phyloP scores from a whole-genome alignment of 2,797 vertebrate genomes.

The Silurus lanzhouensis region DNA sequence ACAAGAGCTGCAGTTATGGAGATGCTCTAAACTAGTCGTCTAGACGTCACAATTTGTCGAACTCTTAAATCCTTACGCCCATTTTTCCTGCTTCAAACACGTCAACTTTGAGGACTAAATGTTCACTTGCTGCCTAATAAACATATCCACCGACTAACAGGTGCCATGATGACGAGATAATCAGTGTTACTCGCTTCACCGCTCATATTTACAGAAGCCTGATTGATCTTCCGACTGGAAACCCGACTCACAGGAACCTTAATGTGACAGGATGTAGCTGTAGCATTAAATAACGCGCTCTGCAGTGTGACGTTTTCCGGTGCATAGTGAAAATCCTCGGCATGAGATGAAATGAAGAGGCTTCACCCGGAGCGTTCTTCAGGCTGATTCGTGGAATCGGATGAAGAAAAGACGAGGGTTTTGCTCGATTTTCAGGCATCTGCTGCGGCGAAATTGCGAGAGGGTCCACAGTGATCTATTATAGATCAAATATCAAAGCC shows the following conservation, averaged over 20 bases:
- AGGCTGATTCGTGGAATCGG: neutral
- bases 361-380: neutral
- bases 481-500: conserved; percentile 43
- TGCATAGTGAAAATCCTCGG: neutral
- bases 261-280: conserved; percentile 9
- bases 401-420: neutral
- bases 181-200: too few relatives aligned
- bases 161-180: too few relatives aligned
- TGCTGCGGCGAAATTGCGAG: neutral
- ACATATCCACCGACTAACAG: too few relatives aligned
- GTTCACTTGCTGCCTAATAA: too few relatives aligned
- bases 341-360: neutral
- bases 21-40: too few relatives aligned
- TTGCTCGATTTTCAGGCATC: neutral
- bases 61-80: too few relatives aligned
- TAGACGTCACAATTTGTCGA: too few relatives aligned
- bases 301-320: neutral
- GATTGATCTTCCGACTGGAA: neutral
- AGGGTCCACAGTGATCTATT: conserved; percentile 32
- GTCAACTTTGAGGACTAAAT: too few relatives aligned
- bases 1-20: too few relatives aligned
- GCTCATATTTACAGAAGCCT: neutral
- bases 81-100: too few relatives aligned
- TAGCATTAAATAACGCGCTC: conserved; percentile 33
- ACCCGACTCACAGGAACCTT: conserved; percentile 22